Evolutionary conservation across 2,113 vertebrate species (phyloP).

Genomic region (Pseudopipra pipra): DNA sequence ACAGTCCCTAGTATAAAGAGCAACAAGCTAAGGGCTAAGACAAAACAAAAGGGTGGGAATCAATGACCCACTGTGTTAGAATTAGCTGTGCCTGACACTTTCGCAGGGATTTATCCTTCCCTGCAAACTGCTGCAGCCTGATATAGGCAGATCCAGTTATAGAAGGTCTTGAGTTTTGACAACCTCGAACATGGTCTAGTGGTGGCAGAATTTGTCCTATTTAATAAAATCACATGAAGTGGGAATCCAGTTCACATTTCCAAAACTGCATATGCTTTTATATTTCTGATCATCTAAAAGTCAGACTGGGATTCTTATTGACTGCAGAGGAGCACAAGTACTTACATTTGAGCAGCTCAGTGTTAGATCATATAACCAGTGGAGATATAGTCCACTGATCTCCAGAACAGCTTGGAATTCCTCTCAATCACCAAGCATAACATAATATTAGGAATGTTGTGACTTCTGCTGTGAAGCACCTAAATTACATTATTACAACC

Average conservation of each 20-base stretch:
- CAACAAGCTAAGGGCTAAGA: background rate
- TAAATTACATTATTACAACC: background rate
- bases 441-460: background rate
- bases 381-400: background rate
- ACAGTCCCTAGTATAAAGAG: background rate
- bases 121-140: background rate
- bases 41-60: background rate
- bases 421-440: background rate
- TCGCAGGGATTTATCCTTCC: background rate
- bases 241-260: background rate
- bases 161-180: background rate
- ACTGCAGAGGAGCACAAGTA: background rate
- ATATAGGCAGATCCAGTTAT: background rate
- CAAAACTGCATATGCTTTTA: background rate
- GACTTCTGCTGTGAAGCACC: background rate
- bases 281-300: background rate
- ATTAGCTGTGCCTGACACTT: background rate
- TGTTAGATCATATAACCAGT: background rate
- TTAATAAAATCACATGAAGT: background rate
- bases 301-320: background rate
- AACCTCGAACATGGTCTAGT: background rate
- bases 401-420: background rate
- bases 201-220: background rate
- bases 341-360: background rate
- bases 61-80: background rate